These are phyloP conservation scores for Pocota personata DNA, from an alignment of 2,888 invertebrate species.

Conservation along the genomic window DNA sequence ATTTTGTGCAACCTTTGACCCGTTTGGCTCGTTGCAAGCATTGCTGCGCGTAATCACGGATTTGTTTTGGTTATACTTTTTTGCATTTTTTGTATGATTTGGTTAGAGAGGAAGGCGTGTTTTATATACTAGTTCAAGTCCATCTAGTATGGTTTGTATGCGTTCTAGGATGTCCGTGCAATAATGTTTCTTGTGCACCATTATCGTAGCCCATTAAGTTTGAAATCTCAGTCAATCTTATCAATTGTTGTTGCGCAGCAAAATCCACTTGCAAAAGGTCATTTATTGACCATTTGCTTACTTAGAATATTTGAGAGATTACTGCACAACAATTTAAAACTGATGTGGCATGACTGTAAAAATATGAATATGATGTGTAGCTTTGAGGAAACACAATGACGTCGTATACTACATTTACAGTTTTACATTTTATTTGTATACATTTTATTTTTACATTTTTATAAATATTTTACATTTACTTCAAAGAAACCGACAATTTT, in stretches of 20 bases:
- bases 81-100: not conserved
- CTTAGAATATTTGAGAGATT: conserved; percentile 5
- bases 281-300: not conserved
- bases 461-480: too few species aligned
- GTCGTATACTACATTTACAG: too few species aligned
- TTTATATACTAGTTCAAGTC: not conserved
- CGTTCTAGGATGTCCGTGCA: not conserved
- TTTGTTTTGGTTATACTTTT: conserved; percentile 28
- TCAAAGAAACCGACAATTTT: too few species aligned
- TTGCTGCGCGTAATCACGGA: conserved; percentile 14
- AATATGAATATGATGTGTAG: not conserved
- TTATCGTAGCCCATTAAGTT: not conserved
- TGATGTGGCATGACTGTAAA: not conserved
- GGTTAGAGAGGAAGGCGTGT: not conserved
- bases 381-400: too few species aligned
- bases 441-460: too few species aligned
- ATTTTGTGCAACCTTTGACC: conserved; percentile 53
- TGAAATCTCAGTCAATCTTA: not conserved
- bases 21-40: conserved; percentile 47
- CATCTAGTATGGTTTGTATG: not conserved
- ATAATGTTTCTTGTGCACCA: not conserved
- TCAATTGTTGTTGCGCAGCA: conserved; percentile 33
- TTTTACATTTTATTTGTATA: too few species aligned
- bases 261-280: conserved; percentile 16
- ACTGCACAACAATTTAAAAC: not conserved